These are phyloP conservation scores for Peromyscus aztecus DNA, from an alignment of 2,797 vertebrate genomes.

Conservation along the genomic window DNA sequence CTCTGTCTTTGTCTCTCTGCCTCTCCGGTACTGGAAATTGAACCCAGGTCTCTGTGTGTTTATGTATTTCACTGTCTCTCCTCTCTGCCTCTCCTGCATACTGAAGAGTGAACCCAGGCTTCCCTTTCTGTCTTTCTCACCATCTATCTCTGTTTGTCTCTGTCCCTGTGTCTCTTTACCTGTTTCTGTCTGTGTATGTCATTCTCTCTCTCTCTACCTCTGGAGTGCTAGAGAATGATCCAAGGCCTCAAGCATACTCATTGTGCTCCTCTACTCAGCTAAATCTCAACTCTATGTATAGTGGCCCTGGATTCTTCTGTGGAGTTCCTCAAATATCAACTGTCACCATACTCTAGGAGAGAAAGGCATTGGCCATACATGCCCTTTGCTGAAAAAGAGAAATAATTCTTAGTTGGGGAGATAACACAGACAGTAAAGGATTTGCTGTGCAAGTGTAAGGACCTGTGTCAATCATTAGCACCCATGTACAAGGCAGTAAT, in stretches of 20 bases:
- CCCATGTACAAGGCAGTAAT: background rate
- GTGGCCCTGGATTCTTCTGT: background rate
- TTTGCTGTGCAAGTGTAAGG: background rate
- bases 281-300: background rate
- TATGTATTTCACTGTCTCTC: background rate
- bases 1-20: background rate
- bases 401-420: background rate
- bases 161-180: background rate
- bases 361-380: background rate
- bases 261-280: background rate
- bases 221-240: background rate
- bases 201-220: background rate
- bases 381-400: background rate
- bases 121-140: background rate
- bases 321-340: background rate
- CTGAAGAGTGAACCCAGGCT: background rate
- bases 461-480: background rate
- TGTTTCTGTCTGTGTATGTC: background rate
- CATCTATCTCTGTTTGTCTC: background rate
- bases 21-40: background rate
- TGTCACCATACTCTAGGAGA: background rate
- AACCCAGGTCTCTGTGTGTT: background rate
- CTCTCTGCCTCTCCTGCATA: background rate
- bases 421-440: background rate
- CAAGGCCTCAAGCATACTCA: background rate